These are phyloP conservation scores for Neodontobutis hainanensis DNA, from an alignment of 2,113 vertebrate species.

Conservation along the genomic window DNA sequence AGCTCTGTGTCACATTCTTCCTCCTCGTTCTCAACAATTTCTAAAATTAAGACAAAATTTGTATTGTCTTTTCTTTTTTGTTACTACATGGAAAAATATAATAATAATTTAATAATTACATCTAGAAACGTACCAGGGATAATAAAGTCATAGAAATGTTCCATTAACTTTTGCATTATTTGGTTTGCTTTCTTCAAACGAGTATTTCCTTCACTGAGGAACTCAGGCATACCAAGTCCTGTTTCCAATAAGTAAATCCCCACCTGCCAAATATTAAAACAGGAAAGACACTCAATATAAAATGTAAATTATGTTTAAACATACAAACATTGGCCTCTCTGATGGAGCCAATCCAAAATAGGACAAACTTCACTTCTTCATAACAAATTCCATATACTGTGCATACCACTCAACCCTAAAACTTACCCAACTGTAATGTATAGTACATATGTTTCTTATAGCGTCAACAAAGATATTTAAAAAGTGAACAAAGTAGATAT, in stretches of 20 bases:
- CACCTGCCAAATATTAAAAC: constrained; percentile 76
- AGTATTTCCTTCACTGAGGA: constrained; percentile 89
- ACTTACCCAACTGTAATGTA: too few relatives aligned
- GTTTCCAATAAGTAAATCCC: constrained; percentile 90
- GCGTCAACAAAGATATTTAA: too few relatives aligned
- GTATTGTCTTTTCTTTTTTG: neutral
- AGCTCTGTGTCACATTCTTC: constrained; percentile 89
- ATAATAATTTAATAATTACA: neutral
- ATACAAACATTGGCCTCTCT: too few relatives aligned
- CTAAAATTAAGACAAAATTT: constrained; percentile 36
- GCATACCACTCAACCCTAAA: too few relatives aligned
- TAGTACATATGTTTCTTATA: too few relatives aligned
- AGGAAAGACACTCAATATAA: neutral
- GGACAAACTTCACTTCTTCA: too few relatives aligned
- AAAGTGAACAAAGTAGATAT: neutral
- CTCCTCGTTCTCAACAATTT: constrained; percentile 84
- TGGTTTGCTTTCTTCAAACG: constrained; percentile 92
- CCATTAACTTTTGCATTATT: constrained; percentile 93
- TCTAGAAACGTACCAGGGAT: constrained; percentile 83
- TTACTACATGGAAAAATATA: neutral
- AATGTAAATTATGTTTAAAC: too few relatives aligned
- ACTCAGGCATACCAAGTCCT: constrained; percentile 88
- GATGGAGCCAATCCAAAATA: too few relatives aligned
- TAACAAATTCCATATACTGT: too few relatives aligned
- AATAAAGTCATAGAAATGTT: constrained; percentile 88